Evolutionary conservation across 2,113 vertebrate genomes (phyloP).

Genomic region (Tautogolabrus adspersus): DNA sequence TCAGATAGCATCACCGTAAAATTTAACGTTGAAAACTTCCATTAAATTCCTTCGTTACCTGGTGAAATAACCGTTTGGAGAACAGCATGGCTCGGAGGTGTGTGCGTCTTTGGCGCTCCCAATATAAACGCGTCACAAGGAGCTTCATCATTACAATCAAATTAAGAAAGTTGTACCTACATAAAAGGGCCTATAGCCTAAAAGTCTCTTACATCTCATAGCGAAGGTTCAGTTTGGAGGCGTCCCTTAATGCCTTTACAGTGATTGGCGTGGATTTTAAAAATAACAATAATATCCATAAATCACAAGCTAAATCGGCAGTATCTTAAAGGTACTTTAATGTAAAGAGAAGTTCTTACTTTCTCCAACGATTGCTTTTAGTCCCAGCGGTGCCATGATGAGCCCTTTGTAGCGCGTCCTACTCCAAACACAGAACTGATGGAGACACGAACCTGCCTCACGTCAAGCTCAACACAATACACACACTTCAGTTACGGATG

Average conservation of each 20-base stretch:
- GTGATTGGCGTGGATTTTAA: neutral
- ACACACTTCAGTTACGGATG: neutral
- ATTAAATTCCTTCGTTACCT: neutral
- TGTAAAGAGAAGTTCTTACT: slow-evolving; percentile 81
- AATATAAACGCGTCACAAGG: neutral
- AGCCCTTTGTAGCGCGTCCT: slow-evolving; percentile 44
- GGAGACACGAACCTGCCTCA: neutral
- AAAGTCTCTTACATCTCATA: neutral
- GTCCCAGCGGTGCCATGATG: slow-evolving; percentile 90
- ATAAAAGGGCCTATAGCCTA: neutral
- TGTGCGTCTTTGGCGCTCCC: neutral
- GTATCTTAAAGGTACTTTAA: neutral
- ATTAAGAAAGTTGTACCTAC: neutral
- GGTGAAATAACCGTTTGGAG: neutral
- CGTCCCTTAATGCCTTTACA: neutral
- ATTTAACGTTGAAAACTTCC: too few relatives aligned
- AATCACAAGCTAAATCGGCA: too few relatives aligned
- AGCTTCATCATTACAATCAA: neutral
- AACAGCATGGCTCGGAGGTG: neutral
- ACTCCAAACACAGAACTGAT: neutral
- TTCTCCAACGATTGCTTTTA: slow-evolving; percentile 92
- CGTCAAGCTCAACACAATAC: neutral
- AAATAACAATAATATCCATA: neutral
- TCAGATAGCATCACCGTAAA: neutral
- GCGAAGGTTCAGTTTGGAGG: neutral